phyloP scores from a whole-genome alignment of 2,888 invertebrate genomes.

The Cosmia pyralina region DNA sequence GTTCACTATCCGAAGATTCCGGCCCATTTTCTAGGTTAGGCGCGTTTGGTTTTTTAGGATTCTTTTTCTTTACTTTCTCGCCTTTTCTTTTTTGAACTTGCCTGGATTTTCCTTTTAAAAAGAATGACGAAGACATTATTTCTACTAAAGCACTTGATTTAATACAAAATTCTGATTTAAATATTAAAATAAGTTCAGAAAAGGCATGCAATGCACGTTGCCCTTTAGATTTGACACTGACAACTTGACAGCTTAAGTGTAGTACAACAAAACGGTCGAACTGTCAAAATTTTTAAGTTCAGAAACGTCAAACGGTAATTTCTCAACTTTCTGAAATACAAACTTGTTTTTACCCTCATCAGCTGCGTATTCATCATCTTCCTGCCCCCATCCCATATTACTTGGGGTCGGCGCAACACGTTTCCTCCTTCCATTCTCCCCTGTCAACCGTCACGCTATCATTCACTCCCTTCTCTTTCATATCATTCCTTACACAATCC shows the following conservation, averaged over 20 bases:
- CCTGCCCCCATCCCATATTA: too few species aligned
- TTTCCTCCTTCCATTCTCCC: too few species aligned
- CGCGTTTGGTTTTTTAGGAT: conserved; percentile 78
- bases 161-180: conserved; percentile 23
- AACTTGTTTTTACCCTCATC: too few species aligned
- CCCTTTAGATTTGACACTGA: conserved; percentile 34
- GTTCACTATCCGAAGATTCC: conserved; percentile 92
- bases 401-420: too few species aligned
- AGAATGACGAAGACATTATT: conserved; percentile 90
- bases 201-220: conserved; percentile 55
- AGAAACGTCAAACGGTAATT: conserved; percentile 10
- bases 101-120: conserved; percentile 90
- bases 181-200: conserved; percentile 13
- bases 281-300: conserved; percentile 7
- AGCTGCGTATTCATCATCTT: too few species aligned
- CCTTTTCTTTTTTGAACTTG: conserved; percentile 89
- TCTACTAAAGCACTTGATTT: conserved; percentile 15
- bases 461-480: too few species aligned
- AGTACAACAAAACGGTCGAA: not conserved
- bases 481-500: too few species aligned
- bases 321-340: not conserved
- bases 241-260: conserved; percentile 4
- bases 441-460: too few species aligned
- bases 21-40: conserved; percentile 89
- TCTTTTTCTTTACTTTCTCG: conserved; percentile 82